Base-by-base conservation (phyloP, 2,797 vertebrate species). In the Pipistrellus pipistrellus region DNA sequence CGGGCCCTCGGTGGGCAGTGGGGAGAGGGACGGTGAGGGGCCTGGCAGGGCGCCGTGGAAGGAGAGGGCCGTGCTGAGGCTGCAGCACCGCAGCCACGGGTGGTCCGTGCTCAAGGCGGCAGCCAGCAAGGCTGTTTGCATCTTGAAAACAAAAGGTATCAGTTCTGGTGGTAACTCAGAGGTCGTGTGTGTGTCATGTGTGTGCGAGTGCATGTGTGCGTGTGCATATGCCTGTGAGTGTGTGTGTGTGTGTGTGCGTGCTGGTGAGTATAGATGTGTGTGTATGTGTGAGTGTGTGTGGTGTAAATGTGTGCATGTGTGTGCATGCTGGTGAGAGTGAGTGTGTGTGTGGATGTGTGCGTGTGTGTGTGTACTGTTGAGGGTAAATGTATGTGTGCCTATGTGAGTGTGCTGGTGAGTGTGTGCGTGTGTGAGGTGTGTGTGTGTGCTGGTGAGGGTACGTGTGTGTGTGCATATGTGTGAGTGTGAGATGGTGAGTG, bases 1-100 rank as follows among this genome's bases (percentile, higher is more conserved):
- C 0, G 0, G n/a, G 1, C 53, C 89, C 95, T 97, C 94, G 17
- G 6, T 82, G 95, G 87, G 38, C 85, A 20, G 35, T 25, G 55
- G 90, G 84, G 78, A 95, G 90, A 94, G 88, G 95, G 0, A 94
- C 0, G 27, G 88, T 27, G 38, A 4, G 6, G n/a, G 32, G 3
- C 32, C 30, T 20, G 18, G 17, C 32, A 53, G 59, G 11, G 13
- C 25, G 44, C 41, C 1, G 14, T n/a, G 30, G 2, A 48, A 48
- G 17, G 6, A 44, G 77, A 38, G 4, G 9, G 38, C 38, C 25
- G 8, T 0, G n/a, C 57, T 4, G 8, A 21, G 32, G 35, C 55
- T 32, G 76, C 27, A 55, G 27, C 48, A 14, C 10, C 1, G 48
- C 0, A 64, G 9, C 35, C 2, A 30, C 72, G 12, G 12, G 66